Base-by-base conservation (phyloP, 1,140 invertebrate genomes). In the Drosophila prosaltans region DNA sequence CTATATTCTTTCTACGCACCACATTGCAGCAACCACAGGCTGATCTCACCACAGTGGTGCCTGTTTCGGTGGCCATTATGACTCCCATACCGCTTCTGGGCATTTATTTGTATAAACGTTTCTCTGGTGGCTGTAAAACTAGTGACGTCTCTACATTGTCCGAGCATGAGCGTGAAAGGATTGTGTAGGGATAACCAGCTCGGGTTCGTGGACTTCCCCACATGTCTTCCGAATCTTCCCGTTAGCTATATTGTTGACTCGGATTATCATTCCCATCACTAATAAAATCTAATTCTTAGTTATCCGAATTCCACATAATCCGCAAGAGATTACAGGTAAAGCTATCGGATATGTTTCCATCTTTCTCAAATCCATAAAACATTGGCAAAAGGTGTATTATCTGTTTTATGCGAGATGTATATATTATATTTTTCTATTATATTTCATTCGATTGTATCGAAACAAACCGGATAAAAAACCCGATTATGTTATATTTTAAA, bases 51-150 rank as follows among this genome's bases (percentile, higher is more conserved):
- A 97, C 96, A 94, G 96, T 97, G 73, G 94, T 97, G 59, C 98
- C 98, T 9, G 97, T 99, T 0, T 95, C 97, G 3, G 96, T 97
- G 30, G 97, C 98, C 11, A 95, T 98, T 39, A 98, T 99, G 96
- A 99, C 98, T 1, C 98, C 98, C 21, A 82, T 99, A 30, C 98
- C 98, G 0, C 93, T 99, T 73, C 82, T 94, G 28, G 72, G 78
- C 0, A 77, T 92, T 2, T 91, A 91, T 55, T 6, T 92, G 0
- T 89, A 89, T 66, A 82, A 80, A 9, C 69, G 84, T 0, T 73
- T 59, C 26, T 61, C 24, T 11, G 54, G 71, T 1, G 21, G 16
- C 4, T 24, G 26, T 2, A 72, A 67, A 32, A 6, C 2, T 0
- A 48, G 1, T 0, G 70, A 73, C 1, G 51, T 16, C 3, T 24